These are phyloP conservation scores for Antheraea assamensis DNA, from an alignment of 2,888 invertebrate species.

Conservation along the genomic window DNA sequence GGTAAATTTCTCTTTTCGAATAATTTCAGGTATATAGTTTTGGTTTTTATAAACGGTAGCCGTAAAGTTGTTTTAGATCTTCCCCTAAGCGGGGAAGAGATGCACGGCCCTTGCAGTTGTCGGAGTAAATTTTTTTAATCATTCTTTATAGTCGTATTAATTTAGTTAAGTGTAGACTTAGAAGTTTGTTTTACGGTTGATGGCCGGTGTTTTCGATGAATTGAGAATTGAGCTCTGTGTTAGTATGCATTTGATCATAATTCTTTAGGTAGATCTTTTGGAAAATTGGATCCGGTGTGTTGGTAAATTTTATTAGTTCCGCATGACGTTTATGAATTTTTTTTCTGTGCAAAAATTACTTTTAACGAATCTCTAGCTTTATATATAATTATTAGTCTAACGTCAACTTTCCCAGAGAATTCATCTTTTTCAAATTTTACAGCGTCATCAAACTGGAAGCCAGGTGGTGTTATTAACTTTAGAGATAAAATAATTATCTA, in stretches of 20 bases:
- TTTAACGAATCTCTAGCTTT: not conserved
- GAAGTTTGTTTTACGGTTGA: constrained; percentile 63
- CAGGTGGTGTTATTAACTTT: no score
- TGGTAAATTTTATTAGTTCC: constrained; percentile 13
- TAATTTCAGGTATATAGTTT: not conserved
- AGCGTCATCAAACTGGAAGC: no score
- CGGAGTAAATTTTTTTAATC: constrained; percentile 80
- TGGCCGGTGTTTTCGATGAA: constrained; percentile 74
- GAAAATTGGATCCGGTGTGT: constrained; percentile 50
- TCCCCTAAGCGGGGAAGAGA: constrained; percentile 28
- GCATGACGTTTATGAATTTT: not conserved
- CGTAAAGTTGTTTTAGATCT: constrained; percentile 45
- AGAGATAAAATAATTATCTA: no score
- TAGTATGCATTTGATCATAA: constrained; percentile 41
- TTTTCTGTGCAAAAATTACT: not conserved
- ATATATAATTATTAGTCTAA: not conserved
- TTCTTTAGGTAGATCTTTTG: constrained; percentile 50
- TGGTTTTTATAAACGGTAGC: constrained; percentile 20
- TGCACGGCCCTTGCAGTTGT: constrained; percentile 41
- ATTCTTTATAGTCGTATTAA: constrained; percentile 81
- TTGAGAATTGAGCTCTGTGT: constrained; percentile 67
- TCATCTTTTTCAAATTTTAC: no score
- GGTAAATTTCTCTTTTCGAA: constrained; percentile 11
- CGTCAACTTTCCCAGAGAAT: no score
- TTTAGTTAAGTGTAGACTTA: constrained; percentile 78